Conservation (phyloP, 53 echinoderm and acorn worm genomes). For the Paracentrotus lividus region DNA sequence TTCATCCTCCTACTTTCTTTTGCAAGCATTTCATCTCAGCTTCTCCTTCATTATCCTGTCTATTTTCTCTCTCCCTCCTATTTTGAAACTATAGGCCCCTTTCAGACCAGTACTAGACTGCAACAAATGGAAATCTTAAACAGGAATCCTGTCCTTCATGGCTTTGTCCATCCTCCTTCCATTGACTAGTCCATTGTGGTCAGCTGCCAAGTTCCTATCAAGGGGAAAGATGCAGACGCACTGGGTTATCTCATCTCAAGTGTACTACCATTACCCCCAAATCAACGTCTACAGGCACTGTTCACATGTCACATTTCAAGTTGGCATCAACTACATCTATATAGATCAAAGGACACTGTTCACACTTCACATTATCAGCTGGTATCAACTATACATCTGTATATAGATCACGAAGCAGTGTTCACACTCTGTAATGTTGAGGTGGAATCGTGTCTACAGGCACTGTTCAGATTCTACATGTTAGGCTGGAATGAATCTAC, state of each 20-base stretch:
- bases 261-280: neutral
- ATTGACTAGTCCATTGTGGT: conserved; percentile 8
- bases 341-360: neutral
- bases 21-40: neutral
- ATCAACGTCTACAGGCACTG: neutral
- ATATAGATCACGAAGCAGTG: too few relatives aligned
- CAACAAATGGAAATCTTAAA: neutral
- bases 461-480: neutral
- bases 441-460: neutral
- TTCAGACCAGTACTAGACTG: neutral
- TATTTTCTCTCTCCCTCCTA: neutral
- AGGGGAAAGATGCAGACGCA: neutral
- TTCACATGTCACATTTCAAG: neutral
- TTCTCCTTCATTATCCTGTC: neutral
- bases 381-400: neutral
- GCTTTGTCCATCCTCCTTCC: conserved; percentile 5
- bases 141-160: neutral
- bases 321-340: too few relatives aligned
- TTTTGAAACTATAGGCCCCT: neutral
- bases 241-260: conserved; percentile 18
- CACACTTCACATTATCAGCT: neutral
- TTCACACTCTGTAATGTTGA: too few relatives aligned
- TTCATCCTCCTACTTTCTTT: neutral
- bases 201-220: conserved; percentile 55
- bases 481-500: neutral